These are phyloP conservation scores for Neoaliturus tenellus DNA, from an alignment of 2,888 invertebrate species.

Conservation along the genomic window DNA sequence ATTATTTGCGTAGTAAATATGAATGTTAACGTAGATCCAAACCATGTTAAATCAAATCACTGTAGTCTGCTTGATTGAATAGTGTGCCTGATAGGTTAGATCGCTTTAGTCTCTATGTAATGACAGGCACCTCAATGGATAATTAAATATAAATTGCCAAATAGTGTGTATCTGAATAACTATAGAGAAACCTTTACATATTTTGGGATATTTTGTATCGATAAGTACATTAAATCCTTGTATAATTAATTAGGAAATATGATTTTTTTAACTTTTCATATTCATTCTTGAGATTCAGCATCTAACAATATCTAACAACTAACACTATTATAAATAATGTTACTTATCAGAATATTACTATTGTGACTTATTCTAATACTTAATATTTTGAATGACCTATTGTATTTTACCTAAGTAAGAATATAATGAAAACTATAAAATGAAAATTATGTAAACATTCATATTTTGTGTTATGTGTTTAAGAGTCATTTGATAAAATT, in stretches of 20 bases:
- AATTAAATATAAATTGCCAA: not conserved
- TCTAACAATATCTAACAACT: not conserved
- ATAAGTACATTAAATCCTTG: not conserved
- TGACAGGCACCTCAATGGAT: not conserved
- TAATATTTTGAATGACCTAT: no score
- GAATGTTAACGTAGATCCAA: not conserved
- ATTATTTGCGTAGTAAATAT: not conserved
- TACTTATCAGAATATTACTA: not conserved
- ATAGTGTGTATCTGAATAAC: not conserved
- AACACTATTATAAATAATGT: not conserved
- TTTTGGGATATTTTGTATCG: not conserved
- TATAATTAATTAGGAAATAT: not conserved
- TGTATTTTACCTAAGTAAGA: no score
- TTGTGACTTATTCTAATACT: not conserved
- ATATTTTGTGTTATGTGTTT: no score
- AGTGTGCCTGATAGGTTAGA: not conserved
- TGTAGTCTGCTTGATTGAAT: not conserved
- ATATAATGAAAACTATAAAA: no score
- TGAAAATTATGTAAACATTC: no score
- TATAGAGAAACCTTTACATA: not conserved
- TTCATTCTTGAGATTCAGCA: not conserved
- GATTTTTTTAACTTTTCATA: not conserved
- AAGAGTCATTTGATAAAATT: no score
- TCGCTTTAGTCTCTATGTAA: conserved; percentile 6
- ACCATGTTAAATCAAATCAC: not conserved